A percentile compares a stretch with the other conserved stretches of the same genome.
phyloP scores from a whole-genome alignment of 1,140 invertebrate species.

The Asobara japonica region DNA sequence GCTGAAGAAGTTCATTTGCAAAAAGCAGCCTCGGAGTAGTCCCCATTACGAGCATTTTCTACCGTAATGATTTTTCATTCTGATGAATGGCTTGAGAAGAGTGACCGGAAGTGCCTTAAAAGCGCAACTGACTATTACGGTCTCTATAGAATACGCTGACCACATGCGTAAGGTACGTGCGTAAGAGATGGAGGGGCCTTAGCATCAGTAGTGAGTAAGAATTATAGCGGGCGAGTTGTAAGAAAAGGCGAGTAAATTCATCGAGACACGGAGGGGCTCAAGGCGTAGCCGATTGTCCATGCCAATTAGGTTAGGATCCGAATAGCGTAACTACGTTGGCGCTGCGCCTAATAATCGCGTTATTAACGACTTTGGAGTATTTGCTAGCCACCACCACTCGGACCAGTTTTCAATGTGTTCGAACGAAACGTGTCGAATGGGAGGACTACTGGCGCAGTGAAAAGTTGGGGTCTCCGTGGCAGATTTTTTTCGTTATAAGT shows the following conservation, averaged over 20 bases:
- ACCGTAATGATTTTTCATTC: no score
- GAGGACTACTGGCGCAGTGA: no score
- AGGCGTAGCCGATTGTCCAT: slow-evolving; percentile 52
- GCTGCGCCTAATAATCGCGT: slow-evolving; percentile 55
- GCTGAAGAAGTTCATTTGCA: no score
- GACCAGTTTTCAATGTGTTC: background rate
- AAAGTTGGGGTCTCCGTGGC: no score
- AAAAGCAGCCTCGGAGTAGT: no score
- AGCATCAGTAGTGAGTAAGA: slow-evolving; percentile 31
- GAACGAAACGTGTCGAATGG: background rate
- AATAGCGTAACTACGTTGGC: slow-evolving; percentile 52
- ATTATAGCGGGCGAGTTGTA: slow-evolving; percentile 41
- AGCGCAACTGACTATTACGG: background rate
- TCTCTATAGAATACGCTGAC: background rate
- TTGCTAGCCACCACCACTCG: slow-evolving; percentile 11
- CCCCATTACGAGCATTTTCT: no score
- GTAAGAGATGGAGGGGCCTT: slow-evolving; percentile 18
- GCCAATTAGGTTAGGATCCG: slow-evolving; percentile 54
- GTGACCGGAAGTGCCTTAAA: background rate
- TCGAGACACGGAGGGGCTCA: slow-evolving; percentile 47
- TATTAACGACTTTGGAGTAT: slow-evolving; percentile 50
- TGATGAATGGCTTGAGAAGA: background rate
- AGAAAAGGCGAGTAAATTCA: slow-evolving; percentile 51
- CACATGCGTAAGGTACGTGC: background rate
- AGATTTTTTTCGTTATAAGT: no score